Conservation (phyloP, 2,113 vertebrate species). For the Amphilophus citrinellus region DNA sequence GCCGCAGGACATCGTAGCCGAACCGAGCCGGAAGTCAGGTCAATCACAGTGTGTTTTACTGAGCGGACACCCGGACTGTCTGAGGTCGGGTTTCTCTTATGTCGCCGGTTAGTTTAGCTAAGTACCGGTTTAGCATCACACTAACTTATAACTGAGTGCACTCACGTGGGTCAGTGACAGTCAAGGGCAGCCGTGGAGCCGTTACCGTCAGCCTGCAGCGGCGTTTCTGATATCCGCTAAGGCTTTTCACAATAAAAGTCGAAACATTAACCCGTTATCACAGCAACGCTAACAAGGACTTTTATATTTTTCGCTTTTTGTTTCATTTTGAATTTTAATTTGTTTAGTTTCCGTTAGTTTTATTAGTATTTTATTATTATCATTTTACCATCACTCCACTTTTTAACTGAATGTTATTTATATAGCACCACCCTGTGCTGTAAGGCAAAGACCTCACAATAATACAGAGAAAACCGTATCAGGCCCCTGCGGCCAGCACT, state of each 20-base stretch:
- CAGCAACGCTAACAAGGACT: neutral
- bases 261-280: rapidly evolving
- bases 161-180: slow-evolving; percentile 53
- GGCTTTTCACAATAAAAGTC: neutral
- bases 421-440: neutral
- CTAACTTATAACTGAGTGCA: rapidly evolving
- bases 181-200: slow-evolving; percentile 54
- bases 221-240: neutral
- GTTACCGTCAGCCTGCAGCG: rapidly evolving
- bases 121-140: rapidly evolving
- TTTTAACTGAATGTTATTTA: rapidly evolving
- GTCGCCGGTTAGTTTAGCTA: neutral
- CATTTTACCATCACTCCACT: rapidly evolving
- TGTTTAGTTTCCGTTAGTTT: neutral
- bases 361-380: neutral
- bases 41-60: neutral
- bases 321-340: neutral
- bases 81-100: rapidly evolving
- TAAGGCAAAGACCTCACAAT: no score
- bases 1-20: slow-evolving; percentile 58
- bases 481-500: rapidly evolving
- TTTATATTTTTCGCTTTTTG: neutral
- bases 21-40: neutral
- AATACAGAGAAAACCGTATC: neutral
- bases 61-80: neutral